Percentiles rank a stretch among this genome's conserved stretches.
Conservation (phyloP, 2,113 vertebrate species). For the Eleginops maclovinus region DNA sequence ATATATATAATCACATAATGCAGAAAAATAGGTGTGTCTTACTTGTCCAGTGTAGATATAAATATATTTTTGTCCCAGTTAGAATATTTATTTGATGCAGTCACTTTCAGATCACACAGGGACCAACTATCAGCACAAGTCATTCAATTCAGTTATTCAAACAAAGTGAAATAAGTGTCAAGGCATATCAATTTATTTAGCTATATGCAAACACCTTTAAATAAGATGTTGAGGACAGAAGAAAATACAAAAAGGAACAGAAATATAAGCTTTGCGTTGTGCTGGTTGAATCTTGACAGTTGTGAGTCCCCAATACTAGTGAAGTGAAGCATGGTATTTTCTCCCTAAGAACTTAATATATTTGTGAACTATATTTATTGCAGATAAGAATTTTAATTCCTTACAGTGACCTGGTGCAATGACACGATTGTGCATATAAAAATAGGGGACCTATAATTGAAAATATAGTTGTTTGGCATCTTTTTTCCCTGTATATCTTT, state of each 20-base stretch:
- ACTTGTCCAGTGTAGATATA: no score
- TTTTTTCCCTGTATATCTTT: background rate
- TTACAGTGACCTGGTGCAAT: background rate
- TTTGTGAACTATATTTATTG: background rate
- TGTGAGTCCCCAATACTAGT: background rate
- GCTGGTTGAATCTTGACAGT: background rate
- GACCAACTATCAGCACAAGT: background rate
- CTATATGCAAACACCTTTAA: background rate
- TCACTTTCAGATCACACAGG: background rate
- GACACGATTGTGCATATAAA: constrained; percentile 4
- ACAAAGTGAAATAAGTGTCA: background rate
- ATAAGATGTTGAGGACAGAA: background rate
- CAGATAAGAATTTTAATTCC: background rate
- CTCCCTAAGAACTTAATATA: background rate
- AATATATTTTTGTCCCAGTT: no score
- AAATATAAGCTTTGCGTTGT: background rate
- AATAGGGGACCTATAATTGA: constrained; percentile 1
- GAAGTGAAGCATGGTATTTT: background rate
- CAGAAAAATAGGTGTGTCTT: no score
- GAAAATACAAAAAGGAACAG: background rate
- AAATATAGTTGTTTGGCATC: background rate
- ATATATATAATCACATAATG: no score
- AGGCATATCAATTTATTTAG: background rate
- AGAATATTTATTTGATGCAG: background rate
- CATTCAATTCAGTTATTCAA: background rate